A percentile compares a stretch with the other conserved stretches of the same genome.
Conservation (phyloP, 2,797 vertebrate genomes). For the Poecilia velifera region DNA sequence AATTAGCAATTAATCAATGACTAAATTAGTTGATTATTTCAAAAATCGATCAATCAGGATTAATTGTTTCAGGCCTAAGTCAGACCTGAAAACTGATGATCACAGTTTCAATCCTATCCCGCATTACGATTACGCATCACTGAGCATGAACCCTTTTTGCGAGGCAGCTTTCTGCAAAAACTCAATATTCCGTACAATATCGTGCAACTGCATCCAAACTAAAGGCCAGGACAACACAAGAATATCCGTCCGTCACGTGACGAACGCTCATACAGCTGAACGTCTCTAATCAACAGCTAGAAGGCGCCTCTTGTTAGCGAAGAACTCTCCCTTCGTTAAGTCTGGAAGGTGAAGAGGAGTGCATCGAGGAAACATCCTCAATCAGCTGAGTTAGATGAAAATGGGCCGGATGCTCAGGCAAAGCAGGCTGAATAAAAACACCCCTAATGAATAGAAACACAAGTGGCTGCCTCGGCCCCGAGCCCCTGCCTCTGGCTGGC, state of each 20-base stretch:
- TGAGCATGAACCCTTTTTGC: too few species aligned
- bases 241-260: constrained; percentile 42
- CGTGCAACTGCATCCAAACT: constrained; percentile 54
- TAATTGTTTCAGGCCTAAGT: too few species aligned
- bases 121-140: too few species aligned
- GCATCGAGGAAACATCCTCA: constrained; percentile 61
- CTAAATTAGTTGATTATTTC: too few species aligned
- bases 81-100: too few species aligned
- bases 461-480: constrained; percentile 43
- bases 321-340: constrained; percentile 57
- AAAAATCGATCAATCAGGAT: too few species aligned
- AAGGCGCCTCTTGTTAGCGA: constrained; percentile 35
- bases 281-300: constrained; percentile 47
- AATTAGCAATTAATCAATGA: too few species aligned
- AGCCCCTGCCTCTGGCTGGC: constrained; percentile 31
- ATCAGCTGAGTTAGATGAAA: constrained; percentile 65
- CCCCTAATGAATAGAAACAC: constrained; percentile 73
- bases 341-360: constrained; percentile 46
- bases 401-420: constrained; percentile 55
- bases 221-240: constrained; percentile 46
- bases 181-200: too few species aligned
- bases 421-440: constrained; percentile 63
- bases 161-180: too few species aligned
- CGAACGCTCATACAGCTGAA: constrained; percentile 39
- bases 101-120: too few species aligned